phyloP scores from a whole-genome alignment of 2,888 invertebrate species.

The Caenorhabditis angaria region DNA sequence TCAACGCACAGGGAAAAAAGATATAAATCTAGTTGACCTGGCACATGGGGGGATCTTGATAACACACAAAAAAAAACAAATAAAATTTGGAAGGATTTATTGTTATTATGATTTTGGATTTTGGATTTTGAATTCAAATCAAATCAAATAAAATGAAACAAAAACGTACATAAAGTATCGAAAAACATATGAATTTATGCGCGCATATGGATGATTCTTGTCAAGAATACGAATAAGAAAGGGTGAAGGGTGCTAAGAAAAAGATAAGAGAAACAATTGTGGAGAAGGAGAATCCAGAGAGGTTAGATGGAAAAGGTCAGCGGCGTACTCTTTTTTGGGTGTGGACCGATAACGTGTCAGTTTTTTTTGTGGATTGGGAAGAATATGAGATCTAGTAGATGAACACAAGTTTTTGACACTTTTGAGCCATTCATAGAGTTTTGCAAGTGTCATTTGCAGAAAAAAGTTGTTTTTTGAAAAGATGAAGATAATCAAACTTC shows the following conservation, averaged over 20 bases:
- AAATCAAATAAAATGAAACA: too few species aligned
- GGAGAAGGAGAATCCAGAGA: neutral
- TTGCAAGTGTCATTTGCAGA: too few species aligned
- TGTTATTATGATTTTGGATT: too few species aligned
- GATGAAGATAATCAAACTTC: too few species aligned
- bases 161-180: neutral
- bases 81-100: neutral
- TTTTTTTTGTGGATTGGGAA: neutral
- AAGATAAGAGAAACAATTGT: constrained; percentile 4
- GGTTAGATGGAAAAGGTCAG: neutral
- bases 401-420: too few species aligned
- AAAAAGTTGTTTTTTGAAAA: too few species aligned
- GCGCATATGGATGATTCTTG: constrained; percentile 1
- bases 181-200: constrained; percentile 2
- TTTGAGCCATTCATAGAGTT: too few species aligned
- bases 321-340: neutral
- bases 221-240: neutral
- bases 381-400: neutral
- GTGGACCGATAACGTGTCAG: neutral
- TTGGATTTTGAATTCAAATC: too few species aligned
- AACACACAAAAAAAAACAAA: neutral
- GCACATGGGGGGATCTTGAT: neutral
- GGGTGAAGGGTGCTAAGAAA: neutral
- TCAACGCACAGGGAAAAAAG: neutral
- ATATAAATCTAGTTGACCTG: constrained; percentile 4